Evolutionary conservation across 1,140 invertebrate species (phyloP).

Genomic region (Lutraria rhynchaena): DNA sequence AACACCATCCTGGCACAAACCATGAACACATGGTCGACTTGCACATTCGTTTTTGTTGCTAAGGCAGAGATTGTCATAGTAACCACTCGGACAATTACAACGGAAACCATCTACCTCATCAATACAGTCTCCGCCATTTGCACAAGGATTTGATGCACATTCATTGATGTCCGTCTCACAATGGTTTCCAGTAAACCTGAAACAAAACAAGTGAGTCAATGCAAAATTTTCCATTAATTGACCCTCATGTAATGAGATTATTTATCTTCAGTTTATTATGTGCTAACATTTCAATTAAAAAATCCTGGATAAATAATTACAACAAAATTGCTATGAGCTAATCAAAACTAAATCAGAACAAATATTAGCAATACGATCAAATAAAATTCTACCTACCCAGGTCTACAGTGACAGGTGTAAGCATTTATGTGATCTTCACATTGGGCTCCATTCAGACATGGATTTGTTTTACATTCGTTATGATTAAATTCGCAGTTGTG

Average conservation of each 20-base stretch:
- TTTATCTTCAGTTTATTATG: no score
- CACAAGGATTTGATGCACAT: constrained; percentile 63
- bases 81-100: constrained; percentile 70
- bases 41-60: constrained; percentile 61
- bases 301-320: no score
- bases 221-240: no score
- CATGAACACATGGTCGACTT: constrained; percentile 66
- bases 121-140: constrained; percentile 59
- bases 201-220: constrained; percentile 20
- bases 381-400: constrained; percentile 84
- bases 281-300: no score
- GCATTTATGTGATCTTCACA: constrained; percentile 62
- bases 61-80: constrained; percentile 62
- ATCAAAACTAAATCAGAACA: no score
- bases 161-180: constrained; percentile 65
- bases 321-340: no score
- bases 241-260: no score
- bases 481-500: not conserved
- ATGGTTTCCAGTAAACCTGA: constrained; percentile 59
- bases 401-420: constrained; percentile 59
- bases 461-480: constrained; percentile 82
- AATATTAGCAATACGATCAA: no score
- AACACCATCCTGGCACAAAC: constrained; percentile 62
- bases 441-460: constrained; percentile 65
- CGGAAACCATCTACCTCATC: constrained; percentile 61